Evolutionary conservation across 1,140 invertebrate species (phyloP).

Genomic region (Brachionus sp.): DNA sequence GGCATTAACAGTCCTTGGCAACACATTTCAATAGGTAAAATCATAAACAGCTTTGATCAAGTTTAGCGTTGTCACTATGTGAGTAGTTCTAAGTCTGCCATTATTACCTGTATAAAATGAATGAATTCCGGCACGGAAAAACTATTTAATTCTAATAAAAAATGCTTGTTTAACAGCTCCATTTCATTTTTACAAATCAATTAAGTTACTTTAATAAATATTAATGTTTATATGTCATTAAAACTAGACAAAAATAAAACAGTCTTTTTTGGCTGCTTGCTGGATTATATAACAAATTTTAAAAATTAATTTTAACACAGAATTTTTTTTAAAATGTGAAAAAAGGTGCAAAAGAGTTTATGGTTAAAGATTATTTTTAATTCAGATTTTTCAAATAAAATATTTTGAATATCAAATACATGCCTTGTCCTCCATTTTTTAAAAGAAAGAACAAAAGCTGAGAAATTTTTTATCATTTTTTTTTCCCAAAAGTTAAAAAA

Average conservation of each 20-base stretch:
- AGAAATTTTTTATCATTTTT: no score
- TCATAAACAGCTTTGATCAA: not conserved
- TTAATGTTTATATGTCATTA: not conserved
- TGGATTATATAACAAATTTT: not conserved
- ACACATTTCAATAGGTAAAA: conserved; percentile 8
- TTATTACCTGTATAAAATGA: not conserved
- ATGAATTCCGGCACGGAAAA: not conserved
- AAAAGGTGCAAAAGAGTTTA: no score
- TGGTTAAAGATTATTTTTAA: no score
- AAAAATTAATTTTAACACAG: no score
- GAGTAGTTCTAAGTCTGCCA: not conserved
- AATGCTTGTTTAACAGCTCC: not conserved
- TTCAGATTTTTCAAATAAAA: no score
- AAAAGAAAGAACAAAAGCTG: no score
- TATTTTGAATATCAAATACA: no score
- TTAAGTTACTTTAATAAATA: not conserved
- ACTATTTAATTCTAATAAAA: not conserved
- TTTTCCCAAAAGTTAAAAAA: no score
- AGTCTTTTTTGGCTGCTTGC: not conserved
- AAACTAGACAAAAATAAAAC: not conserved
- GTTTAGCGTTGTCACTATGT: not conserved
- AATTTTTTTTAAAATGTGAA: no score
- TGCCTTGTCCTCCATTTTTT: no score
- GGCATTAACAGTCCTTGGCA: conserved; percentile 16
- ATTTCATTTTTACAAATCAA: not conserved